These are phyloP conservation scores for Linurgus olivaceus DNA, from an alignment of 2,797 vertebrate species.

Conservation along the genomic window DNA sequence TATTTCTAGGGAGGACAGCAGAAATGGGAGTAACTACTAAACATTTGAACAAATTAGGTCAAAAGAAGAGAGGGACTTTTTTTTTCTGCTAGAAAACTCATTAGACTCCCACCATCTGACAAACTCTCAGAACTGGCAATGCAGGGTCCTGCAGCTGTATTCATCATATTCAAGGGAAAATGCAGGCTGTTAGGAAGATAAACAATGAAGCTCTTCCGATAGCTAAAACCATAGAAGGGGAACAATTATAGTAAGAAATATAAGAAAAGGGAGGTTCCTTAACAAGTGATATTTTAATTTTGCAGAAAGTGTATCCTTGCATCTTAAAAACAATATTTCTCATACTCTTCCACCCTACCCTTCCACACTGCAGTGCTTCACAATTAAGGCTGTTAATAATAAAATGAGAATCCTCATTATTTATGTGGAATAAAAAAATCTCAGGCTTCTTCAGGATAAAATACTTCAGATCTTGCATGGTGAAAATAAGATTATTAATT, in stretches of 20 bases:
- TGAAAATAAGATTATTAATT: background rate
- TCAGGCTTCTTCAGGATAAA: background rate
- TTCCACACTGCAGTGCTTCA: background rate
- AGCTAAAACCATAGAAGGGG: background rate
- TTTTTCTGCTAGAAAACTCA: background rate
- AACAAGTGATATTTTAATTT: background rate
- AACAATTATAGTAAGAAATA: background rate
- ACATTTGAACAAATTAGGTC: background rate
- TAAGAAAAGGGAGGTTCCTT: background rate
- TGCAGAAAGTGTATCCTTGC: background rate
- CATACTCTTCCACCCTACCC: background rate
- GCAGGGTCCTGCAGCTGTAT: constrained; percentile 10
- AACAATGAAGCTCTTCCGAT: constrained; percentile 6
- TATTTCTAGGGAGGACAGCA: background rate
- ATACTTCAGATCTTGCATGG: background rate
- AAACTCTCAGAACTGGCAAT: background rate
- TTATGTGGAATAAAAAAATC: background rate
- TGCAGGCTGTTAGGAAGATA: background rate
- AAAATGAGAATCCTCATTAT: background rate
- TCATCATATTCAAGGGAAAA: constrained; percentile 8
- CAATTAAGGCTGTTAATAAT: background rate
- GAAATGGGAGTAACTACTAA: background rate
- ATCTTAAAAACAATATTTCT: background rate
- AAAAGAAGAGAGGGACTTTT: background rate
- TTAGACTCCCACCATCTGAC: background rate